These are phyloP conservation scores for Tetramorium simillimum DNA, from an alignment of 1,140 invertebrate genomes.

Conservation along the genomic window DNA sequence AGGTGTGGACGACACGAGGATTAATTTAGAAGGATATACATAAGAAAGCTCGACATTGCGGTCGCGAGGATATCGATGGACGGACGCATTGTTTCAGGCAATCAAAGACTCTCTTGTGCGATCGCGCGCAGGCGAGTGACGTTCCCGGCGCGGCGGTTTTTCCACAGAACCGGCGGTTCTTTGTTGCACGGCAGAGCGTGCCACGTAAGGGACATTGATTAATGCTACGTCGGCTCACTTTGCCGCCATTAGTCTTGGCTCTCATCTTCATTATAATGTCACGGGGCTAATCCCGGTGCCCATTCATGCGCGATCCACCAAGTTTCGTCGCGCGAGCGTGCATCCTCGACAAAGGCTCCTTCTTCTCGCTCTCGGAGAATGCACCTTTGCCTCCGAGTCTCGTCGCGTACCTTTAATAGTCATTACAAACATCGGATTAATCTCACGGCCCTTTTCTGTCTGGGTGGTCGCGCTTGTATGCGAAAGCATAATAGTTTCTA, in stretches of 20 bases:
- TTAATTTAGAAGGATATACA: conserved; percentile 5
- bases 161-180: conserved; percentile 60
- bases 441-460: conserved; percentile 35
- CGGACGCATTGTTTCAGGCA: conserved; percentile 36
- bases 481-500: conserved; percentile 4
- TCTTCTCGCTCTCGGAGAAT: conserved; percentile 24
- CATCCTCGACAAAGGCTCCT: conserved; percentile 42
- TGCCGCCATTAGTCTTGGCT: conserved; percentile 74
- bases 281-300: conserved; percentile 69
- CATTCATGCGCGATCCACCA: conserved; percentile 64
- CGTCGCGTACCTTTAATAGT: conserved; percentile 47
- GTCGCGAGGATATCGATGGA: not conserved
- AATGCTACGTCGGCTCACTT: conserved; percentile 72
- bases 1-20: not conserved
- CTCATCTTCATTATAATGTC: conserved; percentile 75
- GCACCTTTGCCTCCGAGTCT: conserved; percentile 28
- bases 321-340: conserved; percentile 52
- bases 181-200: conserved; percentile 54
- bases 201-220: conserved; percentile 72
- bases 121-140: conserved; percentile 57
- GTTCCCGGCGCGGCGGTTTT: conserved; percentile 43
- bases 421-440: conserved; percentile 59
- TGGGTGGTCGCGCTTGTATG: conserved; percentile 31
- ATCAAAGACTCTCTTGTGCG: conserved; percentile 55
- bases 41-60: not conserved